Base-by-base conservation (phyloP, 2,888 invertebrate genomes). In the Cetonia aurata region DNA sequence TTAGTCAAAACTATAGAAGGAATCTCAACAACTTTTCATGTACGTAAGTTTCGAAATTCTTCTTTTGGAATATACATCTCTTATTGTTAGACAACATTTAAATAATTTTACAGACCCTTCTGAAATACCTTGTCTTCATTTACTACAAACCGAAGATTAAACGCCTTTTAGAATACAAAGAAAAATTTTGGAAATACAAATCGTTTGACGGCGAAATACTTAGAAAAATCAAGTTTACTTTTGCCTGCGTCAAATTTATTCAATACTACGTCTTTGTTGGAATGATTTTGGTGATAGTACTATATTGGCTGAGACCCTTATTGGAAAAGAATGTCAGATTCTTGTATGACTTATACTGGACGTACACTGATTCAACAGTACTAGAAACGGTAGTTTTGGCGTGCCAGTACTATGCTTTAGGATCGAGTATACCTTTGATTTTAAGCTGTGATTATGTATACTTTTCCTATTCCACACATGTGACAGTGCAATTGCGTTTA, bases 401-500 rank as follows among this genome's bases (percentile, higher is more conserved):
- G 19, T 60, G 50, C 3, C 59, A 59, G n/a, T 69, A 69, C 19
- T 59, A 69, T 12, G 59, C 60, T 9, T 25, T 69, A 13, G 15
- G 52, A 3, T 42, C 60, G 15, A n/a, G 33, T 4, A 37, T 52
- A 6, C 60, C 10, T 25, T 50, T 57, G 13, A 60, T 42, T 9
- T 52, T 60, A n/a, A 50, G 25, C 0, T 69, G 41, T n/a, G 69
- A 69, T 53, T 41, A 37, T 12, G 13, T 69, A 33, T 69, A 69
- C n/a, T 19, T 69, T n/a, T 69, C 69, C 9, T 59, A 59, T 19
- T 69, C 59, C n/a, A 52, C 13, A 13, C 69, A 69, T 19, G 46
- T 69, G 9, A 25, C 60, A 15, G 37, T 69, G 15, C 69, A 69
- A 50, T 13, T 69, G 9, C 31, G 59, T 37, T 17, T 69, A n/a